A percentile compares a stretch with the other conserved stretches of the same genome.
phyloP scores from a whole-genome alignment of 2,888 invertebrate genomes.

The Fragum whitleyi region DNA sequence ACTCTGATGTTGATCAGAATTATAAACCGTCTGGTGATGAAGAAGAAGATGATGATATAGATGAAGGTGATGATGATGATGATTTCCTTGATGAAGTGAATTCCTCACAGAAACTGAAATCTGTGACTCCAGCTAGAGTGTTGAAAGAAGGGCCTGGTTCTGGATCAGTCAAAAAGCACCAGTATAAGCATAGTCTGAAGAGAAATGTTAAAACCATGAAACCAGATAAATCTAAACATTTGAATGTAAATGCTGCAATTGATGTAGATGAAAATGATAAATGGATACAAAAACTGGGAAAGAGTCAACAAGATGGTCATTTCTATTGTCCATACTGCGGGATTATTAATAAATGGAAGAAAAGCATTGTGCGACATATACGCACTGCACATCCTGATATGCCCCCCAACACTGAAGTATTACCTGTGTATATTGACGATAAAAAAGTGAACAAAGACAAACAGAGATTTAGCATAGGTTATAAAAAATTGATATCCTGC shows the following conservation, averaged over 20 bases:
- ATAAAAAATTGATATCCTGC: slow-evolving; percentile 3
- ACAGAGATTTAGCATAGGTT: slow-evolving; percentile 8
- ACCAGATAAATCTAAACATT: slow-evolving; percentile 33
- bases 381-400: slow-evolving; percentile 29
- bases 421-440: neutral
- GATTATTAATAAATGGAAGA: slow-evolving; percentile 37
- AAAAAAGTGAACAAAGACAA: neutral
- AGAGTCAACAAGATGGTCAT: neutral
- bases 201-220: slow-evolving; percentile 40
- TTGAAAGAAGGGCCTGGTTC: neutral
- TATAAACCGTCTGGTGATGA: slow-evolving; percentile 17
- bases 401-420: slow-evolving; percentile 21
- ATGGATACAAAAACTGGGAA: neutral
- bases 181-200: slow-evolving; percentile 37
- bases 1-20: slow-evolving; percentile 11
- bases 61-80: slow-evolving; percentile 6
- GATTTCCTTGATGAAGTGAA: slow-evolving; percentile 23
- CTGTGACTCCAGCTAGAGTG: neutral
- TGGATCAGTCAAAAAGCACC: neutral
- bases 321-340: slow-evolving; percentile 39
- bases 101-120: slow-evolving; percentile 27
- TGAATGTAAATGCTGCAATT: neutral
- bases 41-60: slow-evolving; percentile 35
- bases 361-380: slow-evolving; percentile 39
- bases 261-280: neutral